These are phyloP conservation scores for Mesembrinibis cayennensis DNA, from an alignment of 2,113 vertebrate species.

Conservation along the genomic window DNA sequence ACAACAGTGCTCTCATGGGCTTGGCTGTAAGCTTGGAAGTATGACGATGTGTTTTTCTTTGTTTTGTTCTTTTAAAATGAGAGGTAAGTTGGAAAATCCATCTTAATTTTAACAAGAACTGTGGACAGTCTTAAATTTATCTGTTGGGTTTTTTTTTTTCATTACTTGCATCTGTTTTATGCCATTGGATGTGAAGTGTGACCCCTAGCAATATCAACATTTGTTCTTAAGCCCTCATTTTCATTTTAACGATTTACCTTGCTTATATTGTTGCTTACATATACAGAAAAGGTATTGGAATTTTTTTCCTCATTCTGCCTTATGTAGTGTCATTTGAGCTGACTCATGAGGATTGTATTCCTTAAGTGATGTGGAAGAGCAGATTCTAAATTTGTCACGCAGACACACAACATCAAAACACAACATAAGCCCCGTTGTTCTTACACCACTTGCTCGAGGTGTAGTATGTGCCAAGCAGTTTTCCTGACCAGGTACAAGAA, in stretches of 20 bases:
- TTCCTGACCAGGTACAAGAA: not conserved
- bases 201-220: not conserved
- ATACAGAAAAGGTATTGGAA: not conserved
- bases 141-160: not conserved
- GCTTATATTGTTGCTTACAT: not conserved
- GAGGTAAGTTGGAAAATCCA: not conserved
- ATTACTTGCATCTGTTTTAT: not conserved
- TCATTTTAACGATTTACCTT: not conserved
- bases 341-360: slow-evolving; percentile 36
- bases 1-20: no score
- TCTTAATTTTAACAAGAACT: not conserved
- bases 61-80: not conserved
- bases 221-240: not conserved
- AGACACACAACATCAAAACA: slow-evolving; percentile 17
- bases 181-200: not conserved
- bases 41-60: not conserved
- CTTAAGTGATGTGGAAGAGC: slow-evolving; percentile 22
- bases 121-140: not conserved
- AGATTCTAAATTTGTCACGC: slow-evolving; percentile 43
- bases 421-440: not conserved
- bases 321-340: not conserved
- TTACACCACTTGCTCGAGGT: not conserved
- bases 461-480: not conserved
- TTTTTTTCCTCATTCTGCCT: not conserved
- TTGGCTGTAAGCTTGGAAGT: not conserved